Base-by-base conservation (phyloP, 1,140 invertebrate genomes). In the Drosophila neocordata region DNA sequence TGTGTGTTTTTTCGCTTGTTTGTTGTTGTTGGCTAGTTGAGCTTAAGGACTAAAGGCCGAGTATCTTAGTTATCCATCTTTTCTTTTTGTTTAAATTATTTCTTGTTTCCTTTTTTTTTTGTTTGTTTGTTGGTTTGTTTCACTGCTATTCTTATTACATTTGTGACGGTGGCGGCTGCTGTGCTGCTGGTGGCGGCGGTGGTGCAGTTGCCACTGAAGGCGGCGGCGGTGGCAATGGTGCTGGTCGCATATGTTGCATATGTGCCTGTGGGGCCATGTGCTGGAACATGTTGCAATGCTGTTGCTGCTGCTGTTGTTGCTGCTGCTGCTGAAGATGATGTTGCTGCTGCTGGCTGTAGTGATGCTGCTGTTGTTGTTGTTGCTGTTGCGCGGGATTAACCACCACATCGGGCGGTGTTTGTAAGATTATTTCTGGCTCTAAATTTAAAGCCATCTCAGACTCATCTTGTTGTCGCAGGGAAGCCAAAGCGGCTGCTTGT, bases 231-330 rank as follows among this genome's bases (percentile, higher is more conserved):
- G 82, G 77, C 79, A 81, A 48, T 24, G 71, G 79, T 15, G 78
- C 55, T 12, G 85, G 79, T 15, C 83, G 80, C 75, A 89, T 89
- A 34, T 89, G 87, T 48, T 85, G 87, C 82, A 90, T 90, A 48
- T 90, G 88, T 31, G 88, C 87, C 59, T 90, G 88, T 11, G 88
- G 88, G 15, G 88, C 79, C 89, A 91, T 91, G 34, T 91, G 89
- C 72, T 90, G 85, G 66, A 90, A 91, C 89, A 91, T 91, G 67
- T 82, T 89, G 62, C 89, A 90, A 22, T 91, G 89, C 53, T 90
- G 89, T 59, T 90, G 85, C 55, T 84, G 88, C 35, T 87, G 74
- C 55, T 80, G 89, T 4, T 78, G 79, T 37, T 73, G 81, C 1
- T 62, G 82, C 2, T 87, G 80, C 1, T 76, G 81, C 4, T 77